phyloP scores from a whole-genome alignment of 2,797 vertebrate species.

The Sparus aurata region DNA sequence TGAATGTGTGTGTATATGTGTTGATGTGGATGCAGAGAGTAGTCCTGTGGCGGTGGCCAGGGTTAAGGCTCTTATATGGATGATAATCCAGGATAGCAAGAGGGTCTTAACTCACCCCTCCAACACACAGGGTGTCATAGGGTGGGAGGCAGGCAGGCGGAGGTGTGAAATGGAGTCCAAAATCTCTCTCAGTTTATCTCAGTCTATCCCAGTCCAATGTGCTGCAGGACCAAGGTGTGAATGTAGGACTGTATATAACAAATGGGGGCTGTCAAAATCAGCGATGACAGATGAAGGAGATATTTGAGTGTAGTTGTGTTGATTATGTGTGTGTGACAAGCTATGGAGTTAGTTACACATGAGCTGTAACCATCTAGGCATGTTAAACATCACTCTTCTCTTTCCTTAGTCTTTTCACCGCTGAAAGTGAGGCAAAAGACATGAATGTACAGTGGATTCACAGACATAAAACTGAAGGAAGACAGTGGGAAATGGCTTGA shows the following conservation, averaged over 20 bases:
- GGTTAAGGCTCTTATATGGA: conserved; percentile 79
- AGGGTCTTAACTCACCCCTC: conserved; percentile 77
- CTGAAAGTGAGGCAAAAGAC: not conserved
- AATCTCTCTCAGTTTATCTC: conserved; percentile 18
- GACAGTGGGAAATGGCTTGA: not conserved
- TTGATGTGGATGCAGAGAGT: conserved; percentile 64
- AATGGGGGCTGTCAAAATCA: not conserved
- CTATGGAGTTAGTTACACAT: not conserved
- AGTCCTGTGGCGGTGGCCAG: conserved; percentile 56
- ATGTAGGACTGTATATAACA: not conserved
- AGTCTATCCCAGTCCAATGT: not conserved
- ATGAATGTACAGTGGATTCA: not conserved
- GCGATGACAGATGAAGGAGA: no score
- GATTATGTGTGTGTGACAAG: not conserved
- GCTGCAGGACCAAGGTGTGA: not conserved
- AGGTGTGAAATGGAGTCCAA: conserved; percentile 62
- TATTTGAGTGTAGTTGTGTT: not conserved
- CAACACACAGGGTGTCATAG: conserved; percentile 74
- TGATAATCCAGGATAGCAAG: conserved; percentile 77
- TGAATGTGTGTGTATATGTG: conserved; percentile 25
- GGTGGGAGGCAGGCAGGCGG: not conserved
- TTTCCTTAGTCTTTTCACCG: not conserved
- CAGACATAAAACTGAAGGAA: not conserved
- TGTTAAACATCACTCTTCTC: not conserved
- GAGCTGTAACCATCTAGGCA: not conserved